A percentile compares a stretch with the other conserved stretches of the same genome.
Conservation (phyloP, 2,797 vertebrate species). For the Etheostoma nigrum region DNA sequence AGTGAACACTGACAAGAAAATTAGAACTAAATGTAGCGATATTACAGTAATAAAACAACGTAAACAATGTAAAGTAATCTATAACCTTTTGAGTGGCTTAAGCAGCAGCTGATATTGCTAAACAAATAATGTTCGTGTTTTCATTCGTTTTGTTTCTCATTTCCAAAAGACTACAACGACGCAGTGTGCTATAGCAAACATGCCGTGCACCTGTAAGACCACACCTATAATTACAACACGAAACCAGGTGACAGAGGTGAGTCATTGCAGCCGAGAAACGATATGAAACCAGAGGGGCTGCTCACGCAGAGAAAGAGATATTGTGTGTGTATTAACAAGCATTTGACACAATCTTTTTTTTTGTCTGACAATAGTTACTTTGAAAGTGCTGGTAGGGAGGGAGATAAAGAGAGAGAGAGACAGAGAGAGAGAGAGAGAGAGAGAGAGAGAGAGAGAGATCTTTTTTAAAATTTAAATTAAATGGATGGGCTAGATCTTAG, state of each 20-base stretch:
- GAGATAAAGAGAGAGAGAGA: background rate
- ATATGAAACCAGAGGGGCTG: background rate
- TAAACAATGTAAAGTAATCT: no score
- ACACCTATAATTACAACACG: constrained; percentile 71
- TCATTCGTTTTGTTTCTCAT: background rate
- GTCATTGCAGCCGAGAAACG: constrained; percentile 57
- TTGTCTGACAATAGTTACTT: background rate
- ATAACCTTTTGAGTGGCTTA: background rate
- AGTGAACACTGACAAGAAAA: background rate
- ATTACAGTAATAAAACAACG: background rate
- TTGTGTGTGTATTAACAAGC: background rate
- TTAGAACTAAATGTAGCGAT: background rate
- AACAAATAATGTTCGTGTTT: background rate
- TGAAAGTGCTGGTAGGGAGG: background rate
- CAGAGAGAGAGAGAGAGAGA: background rate
- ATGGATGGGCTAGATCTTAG: no score
- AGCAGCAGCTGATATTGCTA: no score
- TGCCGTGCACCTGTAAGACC: constrained; percentile 63
- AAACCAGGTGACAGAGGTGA: constrained; percentile 68
- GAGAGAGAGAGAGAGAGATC: background rate
- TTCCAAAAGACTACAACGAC: background rate
- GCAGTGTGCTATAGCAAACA: background rate
- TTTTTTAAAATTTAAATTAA: no score
- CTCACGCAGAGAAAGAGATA: background rate
- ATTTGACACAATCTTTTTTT: background rate